Evolutionary conservation across 2,113 vertebrate genomes (phyloP).

Genomic region (Embiotoca jacksoni): DNA sequence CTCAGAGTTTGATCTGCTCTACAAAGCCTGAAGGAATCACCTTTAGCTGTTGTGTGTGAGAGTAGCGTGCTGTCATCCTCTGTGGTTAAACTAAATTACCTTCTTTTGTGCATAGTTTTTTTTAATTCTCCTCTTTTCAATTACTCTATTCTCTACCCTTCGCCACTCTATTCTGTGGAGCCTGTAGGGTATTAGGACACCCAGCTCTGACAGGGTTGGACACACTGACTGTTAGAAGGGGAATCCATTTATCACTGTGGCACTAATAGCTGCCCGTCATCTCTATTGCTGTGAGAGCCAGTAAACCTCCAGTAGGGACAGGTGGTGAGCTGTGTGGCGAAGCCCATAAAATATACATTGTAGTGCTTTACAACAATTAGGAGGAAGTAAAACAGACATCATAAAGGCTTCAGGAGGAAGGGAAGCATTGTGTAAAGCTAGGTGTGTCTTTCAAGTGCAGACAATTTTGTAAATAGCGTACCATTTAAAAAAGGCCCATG

Average conservation of each 20-base stretch:
- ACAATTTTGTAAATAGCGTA: constrained; percentile 17
- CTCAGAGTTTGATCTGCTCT: background rate
- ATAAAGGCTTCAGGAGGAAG: constrained; percentile 36
- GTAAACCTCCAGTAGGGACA: constrained; percentile 50
- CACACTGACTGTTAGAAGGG: constrained; percentile 30
- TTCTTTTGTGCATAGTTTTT: background rate
- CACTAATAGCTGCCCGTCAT: constrained; percentile 67
- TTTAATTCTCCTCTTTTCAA: constrained; percentile 4
- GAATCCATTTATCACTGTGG: constrained; percentile 52
- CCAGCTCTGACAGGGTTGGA: constrained; percentile 19
- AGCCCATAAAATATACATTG: constrained; percentile 59
- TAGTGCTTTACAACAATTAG: constrained; percentile 50
- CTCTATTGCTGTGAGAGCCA: constrained; percentile 41
- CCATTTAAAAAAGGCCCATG: background rate
- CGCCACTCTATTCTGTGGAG: background rate
- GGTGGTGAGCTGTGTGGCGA: constrained; percentile 50
- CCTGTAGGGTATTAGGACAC: constrained; percentile 36
- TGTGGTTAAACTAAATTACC: background rate
- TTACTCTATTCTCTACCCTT: background rate
- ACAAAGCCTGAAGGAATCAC: background rate
- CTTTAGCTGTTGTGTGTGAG: background rate
- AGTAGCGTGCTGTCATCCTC: background rate
- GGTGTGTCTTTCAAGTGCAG: constrained; percentile 22
- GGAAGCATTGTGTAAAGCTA: constrained; percentile 1
- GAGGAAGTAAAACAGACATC: constrained; percentile 53